These are phyloP conservation scores for Chromobotia macracanthus DNA, from an alignment of 2,797 vertebrate species.

Conservation along the genomic window DNA sequence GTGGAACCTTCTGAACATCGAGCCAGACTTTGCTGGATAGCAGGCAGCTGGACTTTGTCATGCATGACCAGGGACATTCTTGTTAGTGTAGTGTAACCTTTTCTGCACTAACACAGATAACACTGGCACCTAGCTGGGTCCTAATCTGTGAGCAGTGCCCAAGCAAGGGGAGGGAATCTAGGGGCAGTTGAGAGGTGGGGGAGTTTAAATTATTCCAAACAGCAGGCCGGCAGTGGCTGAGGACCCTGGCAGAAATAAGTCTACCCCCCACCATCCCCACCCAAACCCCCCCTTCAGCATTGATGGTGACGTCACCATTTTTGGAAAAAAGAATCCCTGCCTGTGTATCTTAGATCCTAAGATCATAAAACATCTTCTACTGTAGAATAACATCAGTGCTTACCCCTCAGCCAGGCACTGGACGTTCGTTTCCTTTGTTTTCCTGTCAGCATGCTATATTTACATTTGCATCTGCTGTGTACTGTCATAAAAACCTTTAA, in stretches of 20 bases:
- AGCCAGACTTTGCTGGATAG: conserved; percentile 57
- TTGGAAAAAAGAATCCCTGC: conserved; percentile 32
- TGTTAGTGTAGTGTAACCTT: conserved; percentile 95
- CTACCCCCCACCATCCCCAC: conserved; percentile 49
- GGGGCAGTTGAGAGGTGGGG: conserved; percentile 36
- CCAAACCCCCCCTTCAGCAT: conserved; percentile 36
- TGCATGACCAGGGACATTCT: conserved; percentile 82
- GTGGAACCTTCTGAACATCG: conserved; percentile 72
- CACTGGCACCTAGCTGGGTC: conserved; percentile 87
- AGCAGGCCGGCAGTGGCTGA: conserved; percentile 67
- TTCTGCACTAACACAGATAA: conserved; percentile 91
- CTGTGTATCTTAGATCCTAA: conserved; percentile 46
- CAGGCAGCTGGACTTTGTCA: conserved; percentile 92
- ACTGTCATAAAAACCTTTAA: not conserved
- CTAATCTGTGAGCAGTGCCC: conserved; percentile 87
- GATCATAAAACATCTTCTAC: conserved; percentile 33
- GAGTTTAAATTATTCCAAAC: conserved; percentile 75
- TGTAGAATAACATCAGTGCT: conserved; percentile 8
- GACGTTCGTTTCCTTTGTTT: conserved; percentile 3
- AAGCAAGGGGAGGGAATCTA: conserved; percentile 71
- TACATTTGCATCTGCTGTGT: conserved; percentile 3
- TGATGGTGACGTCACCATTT: conserved; percentile 36
- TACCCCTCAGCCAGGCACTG: conserved; percentile 2
- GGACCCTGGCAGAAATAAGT: conserved; percentile 40
- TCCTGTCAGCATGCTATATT: not conserved